Base-by-base conservation (phyloP, 2,888 invertebrate species). In the Diarsia brunnea region DNA sequence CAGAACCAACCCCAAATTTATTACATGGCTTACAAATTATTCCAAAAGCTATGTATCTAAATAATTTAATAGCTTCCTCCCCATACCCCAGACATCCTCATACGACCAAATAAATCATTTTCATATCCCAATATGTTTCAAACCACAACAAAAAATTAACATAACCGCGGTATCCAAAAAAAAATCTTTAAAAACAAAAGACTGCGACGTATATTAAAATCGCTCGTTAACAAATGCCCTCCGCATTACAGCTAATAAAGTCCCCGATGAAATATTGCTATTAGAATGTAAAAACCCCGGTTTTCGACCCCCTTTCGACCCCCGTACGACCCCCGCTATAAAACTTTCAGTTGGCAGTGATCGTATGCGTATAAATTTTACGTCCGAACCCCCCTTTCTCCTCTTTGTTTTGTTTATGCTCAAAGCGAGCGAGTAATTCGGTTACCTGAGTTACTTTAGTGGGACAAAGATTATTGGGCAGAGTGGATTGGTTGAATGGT, bases 241-340 rank as follows among this genome's bases (percentile, higher is more conserved):
- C 89, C 90, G 91, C 88, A 94, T 93, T 93, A 94, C 90, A 88
- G 92, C 90, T 93, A 95, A 95, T 95, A 95, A 95, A 95, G 91
- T 93, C 90, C 89, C 91, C 92, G 82, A 90, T 95, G 94, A 95
- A 93, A 93, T 95, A 95, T 95, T 89, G 90, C 93, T 92, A 92
- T 93, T 92, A 92, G 88, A 82, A 91, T 88, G 89, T 90, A 91
- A 91, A 92, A 93, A 90, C 93, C 93, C 92, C 91, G 90, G 91
- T 92, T 93, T 91, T 89, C 84, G 90, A 87, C 87, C 91, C 90
- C 81, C 70, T 66, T 78, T 73, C 73, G 60, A 66, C 79, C 43
- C n/a, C 63, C 43, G 55, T 63, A 63, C 63, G 63, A 63, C 63
- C 80, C 90, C 79, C 60, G 49, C 91, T 84, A 92, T 95, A 95